Evolutionary conservation across 2,797 vertebrate genomes (phyloP), one percentile per base, ranked within the genome.

Genomic region (Helostoma temminkii): DNA sequence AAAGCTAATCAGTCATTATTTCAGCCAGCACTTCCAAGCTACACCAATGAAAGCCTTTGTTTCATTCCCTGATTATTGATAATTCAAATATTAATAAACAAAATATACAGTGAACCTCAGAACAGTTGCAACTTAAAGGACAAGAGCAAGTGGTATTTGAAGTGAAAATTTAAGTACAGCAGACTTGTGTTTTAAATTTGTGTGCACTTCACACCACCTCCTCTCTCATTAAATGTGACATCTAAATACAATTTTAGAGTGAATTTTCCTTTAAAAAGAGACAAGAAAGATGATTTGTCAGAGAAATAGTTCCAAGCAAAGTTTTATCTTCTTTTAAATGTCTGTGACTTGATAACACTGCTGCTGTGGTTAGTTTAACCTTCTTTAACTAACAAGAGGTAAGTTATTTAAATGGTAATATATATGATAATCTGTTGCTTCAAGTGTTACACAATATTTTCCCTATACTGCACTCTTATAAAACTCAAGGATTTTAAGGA

Each of bases 341-440:
- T 50, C 0, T 69, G 18, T 65, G 0, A 26, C 45, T 3, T 42
- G 7, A 10, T 50, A 24, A 28, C 5, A 63, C 62, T 71, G 22
- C 3, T n/a, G 18, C 5, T 80, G 25, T 57, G n/a, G 5, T 41
- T 70, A 11, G 75, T 60, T 73, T 39, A 54, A 53, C 42, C 67
- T 49, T 47, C 18, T 67, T 68, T 37, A 66, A 66, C 19, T 19
- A 54, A 58, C 39, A 74, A 24, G 50, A 87, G 88, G 90, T 91
- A 89, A 90, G 88, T 89, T 75, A 2, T n/a, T 43, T 18, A 37
- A 26, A 50, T 50, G 0, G 21, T 34, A 37, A 11, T 34, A 34
- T 34, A 34, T 12, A 34, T 34, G 11, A 12, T 30, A 30, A 30
- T 4, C 45, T 45, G n/a, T n/a, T 26, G 15, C 26, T 70, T 45